These are phyloP conservation scores for Rhagonycha lutea DNA, from an alignment of 2,888 invertebrate genomes.

Conservation along the genomic window DNA sequence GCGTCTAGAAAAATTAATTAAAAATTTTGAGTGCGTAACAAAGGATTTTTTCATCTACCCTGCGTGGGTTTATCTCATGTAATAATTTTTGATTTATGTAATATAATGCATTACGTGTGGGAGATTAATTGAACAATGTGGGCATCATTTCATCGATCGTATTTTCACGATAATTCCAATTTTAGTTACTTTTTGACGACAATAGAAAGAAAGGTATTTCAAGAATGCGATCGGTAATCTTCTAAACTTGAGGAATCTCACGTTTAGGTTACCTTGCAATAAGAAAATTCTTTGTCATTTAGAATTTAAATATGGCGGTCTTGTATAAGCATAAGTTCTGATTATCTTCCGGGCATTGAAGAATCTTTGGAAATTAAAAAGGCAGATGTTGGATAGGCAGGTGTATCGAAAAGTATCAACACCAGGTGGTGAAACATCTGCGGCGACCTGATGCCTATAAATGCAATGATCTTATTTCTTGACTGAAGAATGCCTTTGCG, in stretches of 20 bases:
- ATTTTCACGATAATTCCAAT: neutral
- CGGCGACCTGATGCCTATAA: slow-evolving; percentile 26
- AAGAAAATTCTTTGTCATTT: neutral
- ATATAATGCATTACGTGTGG: neutral
- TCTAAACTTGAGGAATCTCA: neutral
- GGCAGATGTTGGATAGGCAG: slow-evolving; percentile 28
- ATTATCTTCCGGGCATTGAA: neutral
- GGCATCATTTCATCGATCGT: neutral
- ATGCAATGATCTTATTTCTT: slow-evolving; percentile 19
- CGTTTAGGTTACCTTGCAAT: neutral
- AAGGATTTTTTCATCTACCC: too few relatives aligned
- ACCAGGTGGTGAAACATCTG: slow-evolving; percentile 29
- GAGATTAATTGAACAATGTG: neutral
- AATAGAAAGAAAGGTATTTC: neutral
- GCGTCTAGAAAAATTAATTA: neutral
- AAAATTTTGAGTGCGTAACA: neutral
- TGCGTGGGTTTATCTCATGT: neutral
- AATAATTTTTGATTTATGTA: neutral
- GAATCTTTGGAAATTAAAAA: slow-evolving; percentile 19
- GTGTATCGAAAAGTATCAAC: slow-evolving; percentile 25
- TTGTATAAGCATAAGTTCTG: neutral
- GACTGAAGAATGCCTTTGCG: slow-evolving; percentile 20
- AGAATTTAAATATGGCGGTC: neutral
- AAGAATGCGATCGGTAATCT: neutral
- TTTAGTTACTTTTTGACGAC: neutral